Evolutionary conservation across 2,113 vertebrate genomes (phyloP).

Genomic region (Mastomys coucha): DNA sequence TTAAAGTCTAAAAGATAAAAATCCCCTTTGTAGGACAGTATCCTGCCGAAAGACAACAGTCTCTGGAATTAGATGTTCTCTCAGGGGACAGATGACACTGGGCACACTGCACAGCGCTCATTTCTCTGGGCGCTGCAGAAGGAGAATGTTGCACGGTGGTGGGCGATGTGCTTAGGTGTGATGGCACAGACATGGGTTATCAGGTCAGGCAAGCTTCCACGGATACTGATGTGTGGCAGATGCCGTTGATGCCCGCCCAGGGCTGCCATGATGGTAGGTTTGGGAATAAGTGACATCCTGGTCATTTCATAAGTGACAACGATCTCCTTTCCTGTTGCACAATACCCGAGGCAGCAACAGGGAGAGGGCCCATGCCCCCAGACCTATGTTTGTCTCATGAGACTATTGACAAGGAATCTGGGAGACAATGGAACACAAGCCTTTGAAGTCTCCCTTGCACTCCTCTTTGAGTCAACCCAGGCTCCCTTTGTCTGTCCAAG

Average conservation of each 20-base stretch:
- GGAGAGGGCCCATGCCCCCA: neutral
- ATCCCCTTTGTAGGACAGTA: neutral
- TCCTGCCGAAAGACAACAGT: neutral
- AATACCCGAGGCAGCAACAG: neutral
- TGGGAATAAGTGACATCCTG: neutral
- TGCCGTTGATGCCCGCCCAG: neutral
- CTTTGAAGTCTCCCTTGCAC: neutral
- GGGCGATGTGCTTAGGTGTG: neutral
- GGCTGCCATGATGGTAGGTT: neutral
- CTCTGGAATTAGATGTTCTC: neutral
- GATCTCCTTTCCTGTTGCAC: neutral
- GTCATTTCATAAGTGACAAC: neutral
- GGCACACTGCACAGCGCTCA: neutral
- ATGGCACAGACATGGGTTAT: neutral
- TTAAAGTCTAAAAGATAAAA: neutral
- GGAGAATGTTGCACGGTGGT: neutral
- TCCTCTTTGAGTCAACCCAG: neutral
- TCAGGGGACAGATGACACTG: neutral
- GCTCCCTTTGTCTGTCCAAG: slow-evolving; percentile 50
- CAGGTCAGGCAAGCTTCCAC: neutral
- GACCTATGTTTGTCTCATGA: neutral
- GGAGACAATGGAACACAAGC: neutral
- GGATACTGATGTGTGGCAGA: neutral
- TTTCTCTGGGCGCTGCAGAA: neutral
- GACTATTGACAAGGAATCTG: neutral